Percentiles rank a stretch among this genome's conserved stretches.
phyloP scores from a whole-genome alignment of 2,797 vertebrate genomes.

The Pempheris klunzingeri region DNA sequence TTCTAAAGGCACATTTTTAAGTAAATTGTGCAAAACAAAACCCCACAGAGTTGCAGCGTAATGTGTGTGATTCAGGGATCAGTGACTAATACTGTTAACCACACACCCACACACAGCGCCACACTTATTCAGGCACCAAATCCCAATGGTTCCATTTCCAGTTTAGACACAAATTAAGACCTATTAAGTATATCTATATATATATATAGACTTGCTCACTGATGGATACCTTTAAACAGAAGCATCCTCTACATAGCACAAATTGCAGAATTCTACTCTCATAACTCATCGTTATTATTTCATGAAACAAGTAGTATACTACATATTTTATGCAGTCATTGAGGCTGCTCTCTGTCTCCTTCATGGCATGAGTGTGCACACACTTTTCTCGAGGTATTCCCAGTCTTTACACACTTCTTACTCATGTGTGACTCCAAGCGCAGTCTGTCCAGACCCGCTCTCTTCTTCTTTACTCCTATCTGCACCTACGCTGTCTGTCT shows the following conservation, averaged over 20 bases:
- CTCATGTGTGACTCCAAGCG: background rate
- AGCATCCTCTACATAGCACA: constrained; percentile 7
- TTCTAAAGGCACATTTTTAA: background rate
- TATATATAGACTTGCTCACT: constrained; percentile 4
- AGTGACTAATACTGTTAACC: constrained; percentile 18
- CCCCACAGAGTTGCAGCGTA: background rate
- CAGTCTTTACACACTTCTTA: constrained; percentile 7
- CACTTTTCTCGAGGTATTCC: background rate
- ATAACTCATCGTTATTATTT: constrained; percentile 45
- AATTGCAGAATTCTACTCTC: constrained; percentile 19
- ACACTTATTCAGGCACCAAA: constrained; percentile 40
- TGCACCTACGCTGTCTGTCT: background rate
- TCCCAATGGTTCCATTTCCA: constrained; percentile 45
- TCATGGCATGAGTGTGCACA: background rate
- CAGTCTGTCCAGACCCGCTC: constrained; percentile 5
- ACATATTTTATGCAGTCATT: constrained; percentile 14
- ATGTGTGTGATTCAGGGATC: constrained; percentile 22
- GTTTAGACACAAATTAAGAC: constrained; percentile 45
- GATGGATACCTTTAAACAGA: constrained; percentile 8
- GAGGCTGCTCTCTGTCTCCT: background rate
- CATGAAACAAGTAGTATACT: constrained; percentile 7
- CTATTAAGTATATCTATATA: background rate
- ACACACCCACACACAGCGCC: constrained; percentile 43
- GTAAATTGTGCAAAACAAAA: background rate
- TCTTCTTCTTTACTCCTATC: background rate